Evolutionary conservation across 2,888 invertebrate species (phyloP).

Genomic region (Mythimna ferrago): DNA sequence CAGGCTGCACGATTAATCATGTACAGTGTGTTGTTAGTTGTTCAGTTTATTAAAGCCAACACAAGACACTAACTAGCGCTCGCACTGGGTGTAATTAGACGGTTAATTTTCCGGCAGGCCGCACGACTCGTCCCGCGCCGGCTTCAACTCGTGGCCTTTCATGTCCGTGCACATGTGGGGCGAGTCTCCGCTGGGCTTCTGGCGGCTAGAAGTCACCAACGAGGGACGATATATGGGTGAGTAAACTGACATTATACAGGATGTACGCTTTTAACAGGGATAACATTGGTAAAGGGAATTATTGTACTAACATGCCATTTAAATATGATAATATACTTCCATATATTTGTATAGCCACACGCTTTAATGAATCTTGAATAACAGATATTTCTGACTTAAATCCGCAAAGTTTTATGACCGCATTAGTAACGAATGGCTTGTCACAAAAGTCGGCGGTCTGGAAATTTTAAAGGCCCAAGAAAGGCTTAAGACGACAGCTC

Average conservation of each 20-base stretch:
- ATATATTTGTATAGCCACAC: not conserved
- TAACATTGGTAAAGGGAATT: not conserved
- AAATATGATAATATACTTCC: constrained; percentile 3
- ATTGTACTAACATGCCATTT: constrained; percentile 16
- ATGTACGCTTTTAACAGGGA: constrained; percentile 6
- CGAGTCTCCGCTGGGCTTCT: constrained; percentile 97
- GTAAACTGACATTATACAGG: constrained; percentile 61
- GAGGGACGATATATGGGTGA: constrained; percentile 97
- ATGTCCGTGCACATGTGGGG: constrained; percentile 99
- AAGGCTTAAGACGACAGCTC: constrained; percentile 47
- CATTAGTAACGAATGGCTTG: constrained; percentile 60
- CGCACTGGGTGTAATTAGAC: constrained; percentile 70
- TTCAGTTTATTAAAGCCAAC: constrained; percentile 60
- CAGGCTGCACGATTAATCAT: constrained; percentile 46
- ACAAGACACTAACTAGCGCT: constrained; percentile 65
- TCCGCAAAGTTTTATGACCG: constrained; percentile 61
- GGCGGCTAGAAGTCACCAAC: constrained; percentile 99
- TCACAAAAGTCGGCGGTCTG: constrained; percentile 57
- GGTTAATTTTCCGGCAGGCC: constrained; percentile 88
- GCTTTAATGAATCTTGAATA: constrained; percentile 45
- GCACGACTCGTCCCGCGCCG: constrained; percentile 97
- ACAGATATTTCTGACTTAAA: constrained; percentile 44
- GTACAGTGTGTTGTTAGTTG: constrained; percentile 48
- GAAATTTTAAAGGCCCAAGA: constrained; percentile 47
- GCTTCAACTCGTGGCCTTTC: constrained; percentile 99